A percentile compares a stretch with the other conserved stretches of the same genome.
Evolutionary conservation across 1,140 invertebrate species (phyloP).

Genomic region (Chrysoperla carnea): DNA sequence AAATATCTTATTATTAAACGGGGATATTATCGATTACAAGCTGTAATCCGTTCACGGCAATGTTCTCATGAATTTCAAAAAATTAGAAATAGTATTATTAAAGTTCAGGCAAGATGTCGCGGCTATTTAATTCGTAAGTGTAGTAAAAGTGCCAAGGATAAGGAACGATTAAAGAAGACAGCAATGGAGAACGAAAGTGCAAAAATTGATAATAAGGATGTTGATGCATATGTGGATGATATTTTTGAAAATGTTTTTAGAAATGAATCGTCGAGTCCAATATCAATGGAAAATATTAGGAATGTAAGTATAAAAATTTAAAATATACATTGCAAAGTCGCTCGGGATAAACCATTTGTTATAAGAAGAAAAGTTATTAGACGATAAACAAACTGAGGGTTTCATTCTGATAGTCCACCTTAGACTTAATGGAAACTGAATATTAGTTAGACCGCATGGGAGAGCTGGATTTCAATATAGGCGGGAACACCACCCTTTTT

Average conservation of each 20-base stretch:
- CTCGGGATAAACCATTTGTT: no score
- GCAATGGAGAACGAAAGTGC: constrained; percentile 42
- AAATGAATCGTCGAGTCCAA: constrained; percentile 17
- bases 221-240: constrained; percentile 35
- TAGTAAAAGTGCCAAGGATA: constrained; percentile 32
- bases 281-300: constrained; percentile 10
- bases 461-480: no score
- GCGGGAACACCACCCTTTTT: no score
- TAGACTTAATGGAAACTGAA: no score
- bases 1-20: constrained; percentile 50
- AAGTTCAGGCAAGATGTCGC: constrained; percentile 50
- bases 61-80: constrained; percentile 54
- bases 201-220: constrained; percentile 32
- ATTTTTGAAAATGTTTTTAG: constrained; percentile 39
- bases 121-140: constrained; percentile 50
- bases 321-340: no score
- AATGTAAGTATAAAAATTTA: no score
- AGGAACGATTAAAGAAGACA: constrained; percentile 35
- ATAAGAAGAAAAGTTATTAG: no score
- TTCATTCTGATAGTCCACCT: no score
- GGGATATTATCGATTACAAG: constrained; percentile 72
- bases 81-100: constrained; percentile 45
- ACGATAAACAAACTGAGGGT: no score
- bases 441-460: no score
- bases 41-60: constrained; percentile 60